These are phyloP conservation scores for Gymnobelideus leadbeateri DNA, from an alignment of 2,113 vertebrate species.

Conservation along the genomic window DNA sequence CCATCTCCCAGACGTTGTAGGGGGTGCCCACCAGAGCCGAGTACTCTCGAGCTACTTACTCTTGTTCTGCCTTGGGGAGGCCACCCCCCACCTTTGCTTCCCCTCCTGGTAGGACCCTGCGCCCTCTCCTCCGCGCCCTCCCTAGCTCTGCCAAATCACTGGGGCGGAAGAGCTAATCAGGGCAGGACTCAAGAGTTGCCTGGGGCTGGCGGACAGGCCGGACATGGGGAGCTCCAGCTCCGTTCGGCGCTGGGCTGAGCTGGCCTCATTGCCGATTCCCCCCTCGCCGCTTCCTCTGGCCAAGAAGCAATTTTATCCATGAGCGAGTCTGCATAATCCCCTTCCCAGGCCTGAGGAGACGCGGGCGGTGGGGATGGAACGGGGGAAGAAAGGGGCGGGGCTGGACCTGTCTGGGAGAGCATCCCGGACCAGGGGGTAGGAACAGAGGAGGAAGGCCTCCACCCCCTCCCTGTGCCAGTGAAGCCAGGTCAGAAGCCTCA, in stretches of 20 bases:
- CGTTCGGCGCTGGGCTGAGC: neutral
- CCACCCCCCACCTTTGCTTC: neutral
- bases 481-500: neutral
- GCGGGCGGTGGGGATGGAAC: accelerated
- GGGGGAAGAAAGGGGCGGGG: neutral
- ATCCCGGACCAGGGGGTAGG: neutral
- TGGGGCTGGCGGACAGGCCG: neutral
- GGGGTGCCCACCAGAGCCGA: neutral
- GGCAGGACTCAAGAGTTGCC: neutral
- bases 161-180: neutral
- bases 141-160: neutral
- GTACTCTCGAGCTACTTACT: neutral
- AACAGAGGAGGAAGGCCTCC: neutral
- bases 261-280: neutral
- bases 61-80: neutral
- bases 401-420: neutral
- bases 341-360: neutral
- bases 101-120: neutral
- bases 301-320: conserved; percentile 71
- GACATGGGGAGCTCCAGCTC: neutral
- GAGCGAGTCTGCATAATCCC: conserved; percentile 65
- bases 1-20: neutral
- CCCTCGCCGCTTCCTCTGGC: neutral
- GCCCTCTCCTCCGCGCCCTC: accelerated
- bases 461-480: neutral